phyloP scores from a whole-genome alignment of 2,888 invertebrate genomes.

The Drosophila maculinotata region DNA sequence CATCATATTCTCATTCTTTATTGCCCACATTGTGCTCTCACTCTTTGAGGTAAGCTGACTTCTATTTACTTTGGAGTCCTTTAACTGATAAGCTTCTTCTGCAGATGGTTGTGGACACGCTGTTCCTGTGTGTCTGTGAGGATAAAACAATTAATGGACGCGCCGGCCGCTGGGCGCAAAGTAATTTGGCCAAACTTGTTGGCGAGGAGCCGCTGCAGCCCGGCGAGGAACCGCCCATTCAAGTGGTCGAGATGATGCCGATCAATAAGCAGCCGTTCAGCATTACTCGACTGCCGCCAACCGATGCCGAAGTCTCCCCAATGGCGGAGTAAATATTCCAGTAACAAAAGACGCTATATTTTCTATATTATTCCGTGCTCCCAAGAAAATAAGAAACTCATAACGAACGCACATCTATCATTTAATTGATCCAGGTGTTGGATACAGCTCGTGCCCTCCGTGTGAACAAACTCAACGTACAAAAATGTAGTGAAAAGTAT shows the following conservation, averaged over 20 bases:
- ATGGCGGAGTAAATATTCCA: slow-evolving; percentile 58
- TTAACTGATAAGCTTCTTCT: background rate
- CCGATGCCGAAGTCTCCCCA: slow-evolving; percentile 66
- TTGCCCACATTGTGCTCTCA: slow-evolving; percentile 96
- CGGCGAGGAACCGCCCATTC: slow-evolving; percentile 84
- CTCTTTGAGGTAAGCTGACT: slow-evolving; percentile 91
- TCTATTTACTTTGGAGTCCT: too few relatives aligned
- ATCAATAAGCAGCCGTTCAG: slow-evolving; percentile 85
- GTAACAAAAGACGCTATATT: slow-evolving; percentile 15
- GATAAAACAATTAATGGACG: slow-evolving; percentile 93
- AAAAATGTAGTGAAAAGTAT: slow-evolving; percentile 36
- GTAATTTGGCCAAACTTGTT: slow-evolving; percentile 87
- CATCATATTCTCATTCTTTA: slow-evolving; percentile 94
- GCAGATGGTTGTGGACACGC: slow-evolving; percentile 96
- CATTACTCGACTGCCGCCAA: slow-evolving; percentile 69
- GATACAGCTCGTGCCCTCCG: slow-evolving; percentile 33
- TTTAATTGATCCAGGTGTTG: slow-evolving; percentile 11
- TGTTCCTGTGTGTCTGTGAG: slow-evolving; percentile 97
- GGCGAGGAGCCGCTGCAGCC: slow-evolving; percentile 85
- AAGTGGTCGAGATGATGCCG: slow-evolving; percentile 85
- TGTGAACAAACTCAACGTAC: slow-evolving; percentile 57
- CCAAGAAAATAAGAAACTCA: slow-evolving; percentile 27
- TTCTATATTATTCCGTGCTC: slow-evolving; percentile 26
- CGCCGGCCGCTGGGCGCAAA: slow-evolving; percentile 88
- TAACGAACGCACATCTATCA: slow-evolving; percentile 34